Conservation (phyloP, 2,888 invertebrate genomes). For the Mamestra brassicae region DNA sequence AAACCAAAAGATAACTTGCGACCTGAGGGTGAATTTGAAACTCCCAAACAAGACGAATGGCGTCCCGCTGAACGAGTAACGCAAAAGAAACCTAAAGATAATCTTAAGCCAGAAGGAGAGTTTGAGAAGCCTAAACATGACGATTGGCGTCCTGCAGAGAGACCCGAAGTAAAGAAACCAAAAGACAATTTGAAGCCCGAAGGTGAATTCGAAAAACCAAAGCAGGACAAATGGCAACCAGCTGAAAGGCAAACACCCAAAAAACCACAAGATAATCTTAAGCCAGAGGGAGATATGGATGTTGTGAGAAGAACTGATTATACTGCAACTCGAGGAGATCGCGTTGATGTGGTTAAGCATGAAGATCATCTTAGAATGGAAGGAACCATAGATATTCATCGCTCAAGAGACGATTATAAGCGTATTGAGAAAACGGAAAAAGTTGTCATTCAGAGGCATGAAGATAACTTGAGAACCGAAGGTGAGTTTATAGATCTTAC, state of each 20-base stretch:
- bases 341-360: slow-evolving; percentile 91
- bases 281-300: slow-evolving; percentile 89
- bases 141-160: slow-evolving; percentile 85
- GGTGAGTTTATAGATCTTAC: slow-evolving; percentile 89
- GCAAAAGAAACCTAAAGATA: slow-evolving; percentile 78
- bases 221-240: slow-evolving; percentile 84
- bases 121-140: slow-evolving; percentile 73
- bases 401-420: slow-evolving; percentile 91
- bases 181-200: slow-evolving; percentile 88
- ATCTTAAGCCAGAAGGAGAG: slow-evolving; percentile 85
- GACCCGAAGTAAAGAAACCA: slow-evolving; percentile 74
- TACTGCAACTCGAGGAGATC: slow-evolving; percentile 90
- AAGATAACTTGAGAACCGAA: slow-evolving; percentile 91
- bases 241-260: slow-evolving; percentile 84
- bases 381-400: slow-evolving; percentile 90
- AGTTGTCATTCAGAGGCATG: slow-evolving; percentile 87
- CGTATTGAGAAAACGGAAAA: slow-evolving; percentile 90
- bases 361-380: slow-evolving; percentile 93
- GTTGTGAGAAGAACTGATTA: slow-evolving; percentile 84
- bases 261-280: slow-evolving; percentile 87
- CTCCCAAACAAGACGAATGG: slow-evolving; percentile 74
- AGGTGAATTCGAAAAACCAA: slow-evolving; percentile 88
- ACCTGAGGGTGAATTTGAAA: slow-evolving; percentile 84
- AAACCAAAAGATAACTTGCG: slow-evolving; percentile 84
- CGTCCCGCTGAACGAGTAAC: slow-evolving; percentile 73